Evolutionary conservation across 2,797 vertebrate genomes (phyloP), one percentile per base, ranked within the genome.

Genomic region (Onychomys arenicola): DNA sequence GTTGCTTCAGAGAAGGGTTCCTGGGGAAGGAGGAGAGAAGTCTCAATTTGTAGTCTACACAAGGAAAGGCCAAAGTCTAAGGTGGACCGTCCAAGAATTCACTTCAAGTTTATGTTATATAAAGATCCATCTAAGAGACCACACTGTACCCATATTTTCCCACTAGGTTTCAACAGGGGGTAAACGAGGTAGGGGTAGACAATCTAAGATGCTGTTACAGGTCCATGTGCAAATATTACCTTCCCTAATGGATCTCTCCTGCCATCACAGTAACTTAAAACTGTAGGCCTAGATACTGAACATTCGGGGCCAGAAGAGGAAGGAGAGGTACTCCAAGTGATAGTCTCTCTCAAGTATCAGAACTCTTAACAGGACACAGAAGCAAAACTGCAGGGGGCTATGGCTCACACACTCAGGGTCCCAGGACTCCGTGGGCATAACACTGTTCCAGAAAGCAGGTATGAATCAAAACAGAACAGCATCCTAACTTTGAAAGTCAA

Each of bases 1-100:
- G 99, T 97, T 99, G 99, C 97, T 99, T 99, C 97, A 99, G 98
- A 2, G 99, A 99, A 32, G 99, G 99, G 98, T 99, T 99, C 99
- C 99, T 99, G 98, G 78, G 84, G 82, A 95, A 71, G 91, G 83
- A 94, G 46, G 83, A 94, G 46, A 96, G 40, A 84, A 96, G 95
- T 93, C 77, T 94, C 75, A 96, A 78, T 94, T 95, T 95, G 93
- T 92, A 63, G 90, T 93, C 55, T 94, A 96, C 40, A 92, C 21
- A 92, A 93, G 90, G 83, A 73, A 91, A 91, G 14, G 43, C 34
- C 46, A 94, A 85, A 65, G 91, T 80, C 52, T 83, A 93, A 83
- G 81, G 10, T 16, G 10, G 61, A 46, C 46, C 93, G 21, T 61
- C 65, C 83, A 63, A 89, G 19, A 94, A 46, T 81, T 76, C 32